Conservation (phyloP, 2,113 vertebrate species). For the Chunga burmeisteri region DNA sequence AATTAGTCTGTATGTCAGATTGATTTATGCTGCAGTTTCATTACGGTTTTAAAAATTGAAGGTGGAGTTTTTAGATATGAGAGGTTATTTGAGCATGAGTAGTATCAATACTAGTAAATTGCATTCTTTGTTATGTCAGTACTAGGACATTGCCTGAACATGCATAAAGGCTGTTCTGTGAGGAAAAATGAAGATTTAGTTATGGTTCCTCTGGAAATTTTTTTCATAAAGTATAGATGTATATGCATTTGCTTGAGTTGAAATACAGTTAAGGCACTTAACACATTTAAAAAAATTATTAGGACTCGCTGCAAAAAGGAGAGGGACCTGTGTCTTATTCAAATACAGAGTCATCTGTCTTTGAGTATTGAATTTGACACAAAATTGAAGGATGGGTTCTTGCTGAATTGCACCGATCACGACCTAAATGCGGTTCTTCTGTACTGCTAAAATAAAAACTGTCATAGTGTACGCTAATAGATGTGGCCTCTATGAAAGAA, state of each 20-base stretch:
- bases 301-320: background rate
- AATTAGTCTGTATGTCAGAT: background rate
- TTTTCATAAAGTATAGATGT: background rate
- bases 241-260: background rate
- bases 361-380: background rate
- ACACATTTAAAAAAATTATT: fast-evolving
- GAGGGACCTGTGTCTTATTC: background rate
- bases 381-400: background rate
- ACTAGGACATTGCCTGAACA: background rate
- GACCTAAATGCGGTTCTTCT: background rate
- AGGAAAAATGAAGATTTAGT: background rate
- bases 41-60: background rate
- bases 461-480: background rate
- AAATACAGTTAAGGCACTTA: background rate
- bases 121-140: background rate
- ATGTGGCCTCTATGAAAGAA: background rate
- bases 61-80: background rate
- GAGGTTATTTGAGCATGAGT: background rate
- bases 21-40: background rate
- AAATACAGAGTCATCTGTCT: background rate
- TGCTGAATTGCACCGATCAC: background rate
- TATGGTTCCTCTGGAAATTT: background rate
- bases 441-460: background rate
- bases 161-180: background rate
- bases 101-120: background rate